These are phyloP conservation scores for Geotria australis DNA, from an alignment of 2,797 vertebrate species.

Conservation along the genomic window DNA sequence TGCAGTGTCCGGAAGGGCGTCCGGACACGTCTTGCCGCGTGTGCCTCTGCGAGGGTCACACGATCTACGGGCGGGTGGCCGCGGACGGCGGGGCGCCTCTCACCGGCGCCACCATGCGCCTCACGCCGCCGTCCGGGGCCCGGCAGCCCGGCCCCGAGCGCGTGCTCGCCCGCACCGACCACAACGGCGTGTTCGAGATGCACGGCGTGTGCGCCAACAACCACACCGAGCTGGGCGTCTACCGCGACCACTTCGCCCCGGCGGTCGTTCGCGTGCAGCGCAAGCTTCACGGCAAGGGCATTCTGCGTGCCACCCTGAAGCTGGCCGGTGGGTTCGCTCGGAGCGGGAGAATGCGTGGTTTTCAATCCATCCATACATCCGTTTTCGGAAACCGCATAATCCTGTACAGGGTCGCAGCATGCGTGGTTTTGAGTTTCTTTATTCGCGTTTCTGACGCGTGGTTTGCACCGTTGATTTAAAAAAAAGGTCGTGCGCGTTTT, in stretches of 20 bases:
- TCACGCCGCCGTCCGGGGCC: conserved; percentile 1
- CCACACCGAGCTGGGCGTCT: conserved; percentile 16
- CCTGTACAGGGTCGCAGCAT: too few relatives aligned
- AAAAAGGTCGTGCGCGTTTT: too few relatives aligned
- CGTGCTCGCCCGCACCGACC: conserved; percentile 15
- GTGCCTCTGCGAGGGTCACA: conserved; percentile 24
- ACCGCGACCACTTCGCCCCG: conserved; percentile 23
- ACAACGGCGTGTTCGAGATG: conserved; percentile 22
- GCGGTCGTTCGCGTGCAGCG: conserved; percentile 10
- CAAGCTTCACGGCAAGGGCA: conserved; percentile 17
- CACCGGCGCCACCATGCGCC: conserved; percentile 13
- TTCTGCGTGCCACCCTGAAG: conserved; percentile 19
- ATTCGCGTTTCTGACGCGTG: too few relatives aligned
- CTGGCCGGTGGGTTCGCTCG: conserved; percentile 25
- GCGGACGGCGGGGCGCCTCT: conserved; percentile 18
- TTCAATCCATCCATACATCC: too few relatives aligned
- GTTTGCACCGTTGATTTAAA: too few relatives aligned
- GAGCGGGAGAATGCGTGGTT: too few relatives aligned
- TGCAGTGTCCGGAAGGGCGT: conserved; percentile 11
- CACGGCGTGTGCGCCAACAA: conserved; percentile 22
- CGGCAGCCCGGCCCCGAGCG: conserved; percentile 12
- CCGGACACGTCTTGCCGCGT: conserved; percentile 22
- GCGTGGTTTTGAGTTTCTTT: too few relatives aligned
- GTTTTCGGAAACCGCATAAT: too few relatives aligned
- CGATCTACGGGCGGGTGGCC: conserved; percentile 24